Evolutionary conservation across 2,113 vertebrate genomes (phyloP).

Genomic region (Elaphurus davidianus): DNA sequence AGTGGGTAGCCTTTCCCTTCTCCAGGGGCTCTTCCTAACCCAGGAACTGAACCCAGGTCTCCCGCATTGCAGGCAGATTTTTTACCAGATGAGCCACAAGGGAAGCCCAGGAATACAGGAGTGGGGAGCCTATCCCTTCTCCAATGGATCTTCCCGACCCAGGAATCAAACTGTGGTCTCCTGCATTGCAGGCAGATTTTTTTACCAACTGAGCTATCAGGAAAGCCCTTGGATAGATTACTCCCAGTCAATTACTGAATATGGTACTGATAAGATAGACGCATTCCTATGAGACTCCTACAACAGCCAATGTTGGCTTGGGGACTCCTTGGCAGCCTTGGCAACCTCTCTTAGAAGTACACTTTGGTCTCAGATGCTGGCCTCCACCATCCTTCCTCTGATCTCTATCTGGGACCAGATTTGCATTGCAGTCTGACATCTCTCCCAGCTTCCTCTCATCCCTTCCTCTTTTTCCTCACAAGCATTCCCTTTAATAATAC

Average conservation of each 20-base stretch:
- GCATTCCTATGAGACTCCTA: background rate
- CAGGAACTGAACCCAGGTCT: background rate
- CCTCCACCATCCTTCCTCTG: background rate
- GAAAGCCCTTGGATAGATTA: background rate
- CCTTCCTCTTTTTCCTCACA: background rate
- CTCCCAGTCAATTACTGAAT: background rate
- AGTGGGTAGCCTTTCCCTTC: background rate
- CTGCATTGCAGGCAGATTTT: background rate
- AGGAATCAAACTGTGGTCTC: background rate
- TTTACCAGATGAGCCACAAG: background rate
- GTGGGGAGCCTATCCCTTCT: background rate
- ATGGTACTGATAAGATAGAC: background rate
- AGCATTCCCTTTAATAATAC: background rate
- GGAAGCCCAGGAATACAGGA: background rate
- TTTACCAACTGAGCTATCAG: background rate
- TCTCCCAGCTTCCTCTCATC: background rate
- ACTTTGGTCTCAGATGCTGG: background rate
- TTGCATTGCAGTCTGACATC: background rate
- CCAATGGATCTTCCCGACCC: fast-evolving
- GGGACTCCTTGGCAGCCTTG: background rate
- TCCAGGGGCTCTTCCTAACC: background rate
- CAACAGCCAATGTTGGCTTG: background rate
- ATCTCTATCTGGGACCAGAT: background rate
- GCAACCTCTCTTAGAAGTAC: background rate
- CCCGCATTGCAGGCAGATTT: background rate